Evolutionary conservation across 2,888 invertebrate species (phyloP).

Genomic region (Cheilosia urbana): DNA sequence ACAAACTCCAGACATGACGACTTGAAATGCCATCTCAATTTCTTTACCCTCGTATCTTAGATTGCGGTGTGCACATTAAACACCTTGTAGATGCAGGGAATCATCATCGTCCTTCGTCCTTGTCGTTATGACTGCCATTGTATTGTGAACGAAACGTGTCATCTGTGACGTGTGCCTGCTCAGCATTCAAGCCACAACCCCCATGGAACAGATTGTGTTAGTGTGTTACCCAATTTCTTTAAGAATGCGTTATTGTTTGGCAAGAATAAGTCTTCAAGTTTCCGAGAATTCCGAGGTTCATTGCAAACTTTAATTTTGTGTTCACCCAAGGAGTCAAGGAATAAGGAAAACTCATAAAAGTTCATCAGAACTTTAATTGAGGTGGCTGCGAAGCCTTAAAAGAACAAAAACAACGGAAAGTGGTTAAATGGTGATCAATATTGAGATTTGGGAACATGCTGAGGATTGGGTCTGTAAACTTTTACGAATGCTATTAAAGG

Average conservation of each 20-base stretch:
- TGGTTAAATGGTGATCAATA: slow-evolving; percentile 16
- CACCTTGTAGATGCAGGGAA: slow-evolving; percentile 24
- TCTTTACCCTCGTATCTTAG: slow-evolving; percentile 11
- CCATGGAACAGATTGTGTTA: not conserved
- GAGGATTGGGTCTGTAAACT: not conserved
- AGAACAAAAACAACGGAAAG: not conserved
- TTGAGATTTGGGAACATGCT: slow-evolving; percentile 2
- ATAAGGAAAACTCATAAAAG: slow-evolving; percentile 19
- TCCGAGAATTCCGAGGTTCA: not conserved
- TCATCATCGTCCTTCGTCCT: slow-evolving; percentile 43
- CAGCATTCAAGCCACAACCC: not conserved
- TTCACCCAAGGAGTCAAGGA: not conserved
- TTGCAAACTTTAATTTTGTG: slow-evolving; percentile 15
- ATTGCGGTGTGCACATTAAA: slow-evolving; percentile 32
- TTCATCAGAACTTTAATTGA: not conserved
- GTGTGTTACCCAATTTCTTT: slow-evolving; percentile 15
- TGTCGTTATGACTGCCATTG: slow-evolving; percentile 39
- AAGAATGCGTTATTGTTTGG: not conserved
- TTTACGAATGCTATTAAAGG: slow-evolving; percentile 22
- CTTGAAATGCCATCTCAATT: slow-evolving; percentile 50
- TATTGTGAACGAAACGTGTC: slow-evolving; percentile 35
- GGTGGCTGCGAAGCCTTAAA: not conserved
- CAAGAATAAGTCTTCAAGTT: not conserved
- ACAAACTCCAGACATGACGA: slow-evolving; percentile 18
- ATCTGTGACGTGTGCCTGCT: slow-evolving; percentile 17